Percentiles rank a stretch among this genome's conserved stretches.
Conservation (phyloP, 2,888 invertebrate genomes). For the Cephus runcator region DNA sequence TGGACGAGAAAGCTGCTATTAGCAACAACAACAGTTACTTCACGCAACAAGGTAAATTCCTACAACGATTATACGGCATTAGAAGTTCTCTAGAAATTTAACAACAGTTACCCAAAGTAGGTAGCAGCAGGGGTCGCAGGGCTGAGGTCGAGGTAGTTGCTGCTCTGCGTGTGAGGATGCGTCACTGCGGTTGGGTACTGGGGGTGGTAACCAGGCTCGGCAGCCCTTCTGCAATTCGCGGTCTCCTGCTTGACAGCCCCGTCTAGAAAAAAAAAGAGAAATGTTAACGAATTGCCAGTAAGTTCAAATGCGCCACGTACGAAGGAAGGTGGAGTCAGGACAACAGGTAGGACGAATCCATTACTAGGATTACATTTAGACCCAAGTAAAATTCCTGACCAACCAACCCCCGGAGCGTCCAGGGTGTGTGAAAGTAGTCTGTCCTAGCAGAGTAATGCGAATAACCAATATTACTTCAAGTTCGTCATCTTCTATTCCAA, state of each 20-base stretch:
- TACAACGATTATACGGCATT: neutral
- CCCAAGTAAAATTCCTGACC: neutral
- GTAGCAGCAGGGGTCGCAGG: constrained; percentile 34
- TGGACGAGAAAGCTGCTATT: neutral
- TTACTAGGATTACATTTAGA: neutral
- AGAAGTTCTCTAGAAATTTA: neutral
- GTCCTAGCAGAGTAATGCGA: neutral
- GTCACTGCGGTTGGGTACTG: constrained; percentile 37
- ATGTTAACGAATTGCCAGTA: neutral
- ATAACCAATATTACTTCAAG: neutral
- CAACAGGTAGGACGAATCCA: neutral
- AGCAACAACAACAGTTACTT: neutral
- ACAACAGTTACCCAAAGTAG: constrained; percentile 44
- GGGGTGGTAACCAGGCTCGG: constrained; percentile 36
- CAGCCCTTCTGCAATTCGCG: constrained; percentile 40
- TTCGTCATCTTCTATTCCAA: neutral
- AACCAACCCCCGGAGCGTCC: neutral
- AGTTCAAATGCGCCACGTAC: neutral
- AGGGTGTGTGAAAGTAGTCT: neutral
- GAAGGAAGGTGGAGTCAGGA: neutral
- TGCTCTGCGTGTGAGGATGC: constrained; percentile 34
- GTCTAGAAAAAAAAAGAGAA: neutral
- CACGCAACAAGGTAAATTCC: neutral
- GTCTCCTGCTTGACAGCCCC: constrained; percentile 48
- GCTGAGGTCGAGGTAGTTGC: constrained; percentile 47